Evolutionary conservation across 1,140 invertebrate genomes (phyloP), one percentile per base, ranked within the genome.

Genomic region (Rhyzopertha dominica): DNA sequence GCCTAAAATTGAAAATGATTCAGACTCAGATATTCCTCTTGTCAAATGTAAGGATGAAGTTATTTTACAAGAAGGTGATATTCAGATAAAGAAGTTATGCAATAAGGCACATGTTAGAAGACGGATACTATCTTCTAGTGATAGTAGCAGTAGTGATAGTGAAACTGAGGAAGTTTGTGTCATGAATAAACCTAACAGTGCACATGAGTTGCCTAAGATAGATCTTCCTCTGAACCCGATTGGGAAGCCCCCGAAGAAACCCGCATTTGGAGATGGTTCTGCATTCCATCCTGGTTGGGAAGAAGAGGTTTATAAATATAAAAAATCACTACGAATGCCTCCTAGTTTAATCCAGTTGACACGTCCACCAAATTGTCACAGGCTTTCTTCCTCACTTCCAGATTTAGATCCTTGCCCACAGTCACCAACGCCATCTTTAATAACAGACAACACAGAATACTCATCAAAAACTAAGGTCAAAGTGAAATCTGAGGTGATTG

Each of bases 251-350:
- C 66, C 66, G 3, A 74, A 75, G 25, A 82, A 82, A 59, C 74
- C 78, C 2, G 67, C 74, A 12, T 84, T 84, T 58, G 81, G 81
- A 0, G 81, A 84, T 63, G 80, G 80, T n/a, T 81, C 80, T 28
- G 79, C 82, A 54, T 84, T 85, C 54, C 72, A 75, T 51, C 83
- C 82, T 0, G 83, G 84, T 0, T 88, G 84, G 84, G 82, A 87
- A 67, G 82, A 84, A 54, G 85, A 87, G 56, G 73, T 88, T 16
- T 87, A 85, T 53, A 79, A 77, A 47, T 90, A 84, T 53, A 90
- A 90, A 63, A 75, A 82, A 49, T 86, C 85, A 0, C 65, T 89
- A 1, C 74, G 87, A 39, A 87, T 90, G 75, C 86, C 87, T 2
- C 68, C 80, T 9, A 77, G 79, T 47, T 66, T 90, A 24, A 89